Evolutionary conservation across 2,113 vertebrate genomes (phyloP).

Genomic region (Menidia beryllina): DNA sequence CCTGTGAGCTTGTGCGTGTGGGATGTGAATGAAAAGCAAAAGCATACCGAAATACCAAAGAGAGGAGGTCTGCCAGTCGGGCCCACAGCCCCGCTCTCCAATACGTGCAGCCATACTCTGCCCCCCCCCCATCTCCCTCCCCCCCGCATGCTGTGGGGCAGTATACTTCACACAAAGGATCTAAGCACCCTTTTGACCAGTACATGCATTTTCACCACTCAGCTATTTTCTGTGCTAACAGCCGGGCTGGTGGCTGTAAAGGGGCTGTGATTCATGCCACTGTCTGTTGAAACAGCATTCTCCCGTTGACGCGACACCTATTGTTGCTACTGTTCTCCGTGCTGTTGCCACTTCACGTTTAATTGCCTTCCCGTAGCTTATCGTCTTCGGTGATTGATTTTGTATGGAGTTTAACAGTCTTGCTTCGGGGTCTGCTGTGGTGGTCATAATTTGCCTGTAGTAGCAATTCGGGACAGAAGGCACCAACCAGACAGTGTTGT

Average conservation of each 20-base stretch:
- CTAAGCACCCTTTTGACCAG: conserved; percentile 76
- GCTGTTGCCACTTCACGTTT: conserved; percentile 25
- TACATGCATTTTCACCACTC: conserved; percentile 69
- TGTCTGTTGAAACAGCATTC: conserved; percentile 40
- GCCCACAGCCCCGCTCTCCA: conserved; percentile 48
- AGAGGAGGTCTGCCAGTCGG: conserved; percentile 65
- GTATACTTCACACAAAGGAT: conserved; percentile 78
- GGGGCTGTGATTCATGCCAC: conserved; percentile 45
- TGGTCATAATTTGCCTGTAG: conserved; percentile 44
- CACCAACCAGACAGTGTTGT: too few species aligned
- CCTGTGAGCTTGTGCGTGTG: conserved; percentile 61
- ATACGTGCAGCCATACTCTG: conserved; percentile 66
- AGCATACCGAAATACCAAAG: conserved; percentile 81
- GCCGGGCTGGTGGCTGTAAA: conserved; percentile 59
- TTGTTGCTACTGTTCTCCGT: conserved; percentile 44
- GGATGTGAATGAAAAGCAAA: conserved; percentile 74
- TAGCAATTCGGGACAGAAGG: conserved; percentile 40
- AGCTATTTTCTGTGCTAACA: conserved; percentile 71
- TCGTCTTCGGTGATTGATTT: conserved; percentile 24
- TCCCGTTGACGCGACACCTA: conserved; percentile 16
- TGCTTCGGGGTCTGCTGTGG: conserved; percentile 32
- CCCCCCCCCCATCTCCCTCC: conserved; percentile 47
- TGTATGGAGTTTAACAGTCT: conserved; percentile 7
- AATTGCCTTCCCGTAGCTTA: conserved; percentile 24
- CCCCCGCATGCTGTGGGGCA: conserved; percentile 58